Percentiles rank a stretch among this genome's conserved stretches.
These are phyloP conservation scores for Eucidaris tribuloides DNA, from an alignment of 35 echinoderm and acorn worm genomes.

Conservation along the genomic window DNA sequence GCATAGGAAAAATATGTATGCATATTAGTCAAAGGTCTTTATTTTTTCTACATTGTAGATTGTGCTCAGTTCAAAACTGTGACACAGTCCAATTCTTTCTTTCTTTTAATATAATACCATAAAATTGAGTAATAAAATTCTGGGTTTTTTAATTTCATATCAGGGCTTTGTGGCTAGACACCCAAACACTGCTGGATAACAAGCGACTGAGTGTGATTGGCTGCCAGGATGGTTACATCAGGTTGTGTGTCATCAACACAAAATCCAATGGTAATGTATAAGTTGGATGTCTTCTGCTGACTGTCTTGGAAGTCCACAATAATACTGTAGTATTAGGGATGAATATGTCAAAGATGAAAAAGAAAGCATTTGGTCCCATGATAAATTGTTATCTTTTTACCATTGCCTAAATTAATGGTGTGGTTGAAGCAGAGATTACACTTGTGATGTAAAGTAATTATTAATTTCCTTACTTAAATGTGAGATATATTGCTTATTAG, in stretches of 20 bases:
- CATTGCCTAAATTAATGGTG: too few species aligned
- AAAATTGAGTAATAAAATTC: too few species aligned
- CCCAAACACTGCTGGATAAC: slow-evolving; percentile 31
- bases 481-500: too few species aligned
- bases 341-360: too few species aligned
- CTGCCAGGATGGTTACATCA: slow-evolving; percentile 78
- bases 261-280: slow-evolving; percentile 68
- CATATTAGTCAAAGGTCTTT: too few species aligned
- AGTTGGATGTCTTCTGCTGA: not conserved
- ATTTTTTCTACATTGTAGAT: not conserved
- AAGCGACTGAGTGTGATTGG: slow-evolving; percentile 79
- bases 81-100: not conserved
- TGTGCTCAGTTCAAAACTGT: not conserved
- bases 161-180: slow-evolving; percentile 85
- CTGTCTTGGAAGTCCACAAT: not conserved
- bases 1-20: not conserved
- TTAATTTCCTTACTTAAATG: too few species aligned
- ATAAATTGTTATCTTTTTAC: too few species aligned
- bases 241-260: slow-evolving; percentile 59
- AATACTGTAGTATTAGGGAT: too few species aligned
- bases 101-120: not conserved
- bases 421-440: too few species aligned
- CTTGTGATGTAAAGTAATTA: too few species aligned
- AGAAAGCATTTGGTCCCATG: too few species aligned
- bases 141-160: not conserved